Evolutionary conservation across 2,888 invertebrate species (phyloP), one percentile per base, ranked within the genome.

Genomic region (Parasteatoda lunata): DNA sequence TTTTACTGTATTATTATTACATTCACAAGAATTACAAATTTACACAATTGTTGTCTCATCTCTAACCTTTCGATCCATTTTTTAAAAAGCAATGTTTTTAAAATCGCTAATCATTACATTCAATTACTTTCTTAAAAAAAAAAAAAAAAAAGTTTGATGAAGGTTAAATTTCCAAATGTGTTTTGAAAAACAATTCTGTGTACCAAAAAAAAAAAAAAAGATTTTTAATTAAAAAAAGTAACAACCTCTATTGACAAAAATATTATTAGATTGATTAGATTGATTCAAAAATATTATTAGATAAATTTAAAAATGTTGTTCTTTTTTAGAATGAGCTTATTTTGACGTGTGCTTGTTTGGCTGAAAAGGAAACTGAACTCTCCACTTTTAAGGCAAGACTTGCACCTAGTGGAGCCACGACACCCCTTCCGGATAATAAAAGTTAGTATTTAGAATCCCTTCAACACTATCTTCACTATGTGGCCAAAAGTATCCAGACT

Each of bases 311-410:
- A 45, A 72, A 68, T 69, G 13, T 51, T 5, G 4, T 76, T 47
- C 54, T 52, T 54, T 70, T 76, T 3, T 47, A 88, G 88, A 88
- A 81, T 80, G 84, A 88, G 51, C 84, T 88, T 48, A 77, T 88
- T 11, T 51, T 88, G 4, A 75, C 80, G 1, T 77, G 81, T 49
- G 86, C 86, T 15, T 77, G 83, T 69, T 69, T 88, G 54, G 88
- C 86, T 30, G 88, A 88, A 45, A 88, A 88, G 68, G 88, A 88
- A 69, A 86, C 88, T 0, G 88, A 88, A 64, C 69, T 88, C 15
- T 78, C 79, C 3, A 71, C 84, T 59, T 68, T 88, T 64, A 84
- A 88, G 54, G 76, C 84, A 7, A 84, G 70, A 59, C n/a, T 84
- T 9, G 54, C 59, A 7, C 70, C 77, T 9, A 88, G 80, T 77